phyloP scores from a whole-genome alignment of 2,797 vertebrate genomes.

The Mionectes olivaceus region DNA sequence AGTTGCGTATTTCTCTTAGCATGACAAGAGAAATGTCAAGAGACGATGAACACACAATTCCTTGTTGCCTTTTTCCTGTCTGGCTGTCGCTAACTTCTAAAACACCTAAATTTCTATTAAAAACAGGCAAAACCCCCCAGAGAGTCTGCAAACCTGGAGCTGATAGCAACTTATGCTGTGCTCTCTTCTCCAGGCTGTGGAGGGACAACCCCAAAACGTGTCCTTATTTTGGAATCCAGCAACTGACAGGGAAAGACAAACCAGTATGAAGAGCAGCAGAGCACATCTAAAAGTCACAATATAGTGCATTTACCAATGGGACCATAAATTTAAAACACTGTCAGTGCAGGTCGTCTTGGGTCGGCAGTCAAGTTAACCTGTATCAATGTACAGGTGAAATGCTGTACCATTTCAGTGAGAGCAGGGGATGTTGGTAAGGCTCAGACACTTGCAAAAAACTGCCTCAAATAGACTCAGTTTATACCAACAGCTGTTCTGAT shows the following conservation, averaged over 20 bases:
- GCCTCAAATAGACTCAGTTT: not conserved
- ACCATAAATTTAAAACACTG: not conserved
- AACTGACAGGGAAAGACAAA: not conserved
- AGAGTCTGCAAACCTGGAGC: not conserved
- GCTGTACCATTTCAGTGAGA: not conserved
- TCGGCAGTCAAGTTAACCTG: not conserved
- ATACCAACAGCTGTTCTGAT: not conserved
- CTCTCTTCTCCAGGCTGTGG: not conserved
- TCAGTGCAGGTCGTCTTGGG: not conserved
- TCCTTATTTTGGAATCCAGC: not conserved
- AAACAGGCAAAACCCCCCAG: not conserved
- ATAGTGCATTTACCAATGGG: accelerated
- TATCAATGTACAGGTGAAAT: not conserved
- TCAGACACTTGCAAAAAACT: not conserved
- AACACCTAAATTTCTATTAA: not conserved
- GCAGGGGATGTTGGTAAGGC: not conserved
- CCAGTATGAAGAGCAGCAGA: not conserved
- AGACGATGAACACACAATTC: not conserved
- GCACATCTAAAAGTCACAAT: not conserved
- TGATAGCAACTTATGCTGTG: not conserved
- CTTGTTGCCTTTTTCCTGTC: not conserved
- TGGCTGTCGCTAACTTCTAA: not conserved
- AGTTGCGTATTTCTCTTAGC: not conserved
- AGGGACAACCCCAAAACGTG: not conserved
- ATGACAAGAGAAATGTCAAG: not conserved